Base-by-base conservation (phyloP, 2,113 vertebrate genomes). In the Poeciliopsis turrubarensis region DNA sequence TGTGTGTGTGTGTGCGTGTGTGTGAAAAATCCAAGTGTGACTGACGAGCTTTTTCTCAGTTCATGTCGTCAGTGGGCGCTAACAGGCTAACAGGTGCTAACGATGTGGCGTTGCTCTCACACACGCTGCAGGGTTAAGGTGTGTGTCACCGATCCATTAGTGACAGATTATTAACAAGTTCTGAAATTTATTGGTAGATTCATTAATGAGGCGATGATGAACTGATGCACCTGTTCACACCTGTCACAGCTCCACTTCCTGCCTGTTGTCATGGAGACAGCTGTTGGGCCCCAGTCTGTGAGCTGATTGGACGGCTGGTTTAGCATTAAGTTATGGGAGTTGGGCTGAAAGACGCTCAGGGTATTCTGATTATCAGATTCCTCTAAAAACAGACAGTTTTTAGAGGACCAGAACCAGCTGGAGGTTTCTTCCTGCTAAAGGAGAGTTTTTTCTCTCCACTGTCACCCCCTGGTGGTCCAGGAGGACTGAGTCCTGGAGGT, bases 21-120 rank as follows among this genome's bases (percentile, higher is more conserved):
- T 7, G 32, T 37, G 65, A 47, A 60, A 75, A 76, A 71, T 14
- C 13, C 54, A 47, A 70, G 51, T 57, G 51, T n/a, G 61, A 76
- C 10, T 78, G 57, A 63, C 11, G 8, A 73, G 57, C 34, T 76
- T 83, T 76, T 85, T 71, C 74, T 44, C 78, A 62, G 63, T 51
- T 79, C 66, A 6, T 39, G 34, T 77, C 37, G 25, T 26, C 68
- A 15, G 66, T 14, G 39, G 79, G 54, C 11, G 19, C 44, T 70
- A 68, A 65, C 75, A 82, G 25, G 74, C 81, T 73, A 89, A 82
- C 74, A 80, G 74, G 82, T 71, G 79, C 87, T 80, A 86, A 87
- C 73, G 39, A 80, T 37, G 34, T 11, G 34, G 34, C 34, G 34
- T 73, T 39, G 25, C 68, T 75, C 57, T 25, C 39, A 37, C 47